Percentiles rank a stretch among this genome's conserved stretches.
phyloP scores from a whole-genome alignment of 2,797 vertebrate species.

The Rhyacichthys aspro region DNA sequence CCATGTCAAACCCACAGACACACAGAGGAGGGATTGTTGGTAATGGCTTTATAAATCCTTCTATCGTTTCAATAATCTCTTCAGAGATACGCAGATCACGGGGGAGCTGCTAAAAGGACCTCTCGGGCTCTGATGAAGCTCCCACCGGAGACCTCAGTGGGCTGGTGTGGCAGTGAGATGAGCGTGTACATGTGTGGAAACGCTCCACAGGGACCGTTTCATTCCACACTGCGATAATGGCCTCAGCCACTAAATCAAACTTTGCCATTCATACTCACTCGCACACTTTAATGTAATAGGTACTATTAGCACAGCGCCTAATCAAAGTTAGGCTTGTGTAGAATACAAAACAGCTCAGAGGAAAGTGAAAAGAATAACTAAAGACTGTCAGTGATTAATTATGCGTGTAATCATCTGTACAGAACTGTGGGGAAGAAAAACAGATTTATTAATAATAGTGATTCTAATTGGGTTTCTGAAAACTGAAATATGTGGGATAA shows the following conservation, averaged over 20 bases:
- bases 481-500: no score
- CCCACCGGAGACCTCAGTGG: conserved; percentile 33
- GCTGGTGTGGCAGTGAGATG: conserved; percentile 5
- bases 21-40: conserved; percentile 15
- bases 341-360: conserved; percentile 14
- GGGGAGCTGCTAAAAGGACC: conserved; percentile 39
- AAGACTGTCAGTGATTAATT: not conserved
- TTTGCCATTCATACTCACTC: conserved; percentile 35
- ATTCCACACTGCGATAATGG: conserved; percentile 42
- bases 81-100: conserved; percentile 42
- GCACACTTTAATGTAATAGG: conserved; percentile 35
- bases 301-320: conserved; percentile 24
- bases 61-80: conserved; percentile 38
- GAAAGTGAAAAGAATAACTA: not conserved
- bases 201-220: conserved; percentile 47
- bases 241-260: conserved; percentile 54
- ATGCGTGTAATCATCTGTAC: not conserved
- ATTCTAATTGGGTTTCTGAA: no score
- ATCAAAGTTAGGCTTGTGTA: conserved; percentile 25
- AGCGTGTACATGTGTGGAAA: conserved; percentile 36
- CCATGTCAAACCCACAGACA: not conserved
- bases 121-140: conserved; percentile 32
- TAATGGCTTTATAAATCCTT: conserved; percentile 21
- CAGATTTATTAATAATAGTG: no score
- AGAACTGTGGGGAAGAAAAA: not conserved